A percentile compares a stretch with the other conserved stretches of the same genome.
Evolutionary conservation across 2,797 vertebrate genomes (phyloP).

Genomic region (Pantherophis alleghaniensis): DNA sequence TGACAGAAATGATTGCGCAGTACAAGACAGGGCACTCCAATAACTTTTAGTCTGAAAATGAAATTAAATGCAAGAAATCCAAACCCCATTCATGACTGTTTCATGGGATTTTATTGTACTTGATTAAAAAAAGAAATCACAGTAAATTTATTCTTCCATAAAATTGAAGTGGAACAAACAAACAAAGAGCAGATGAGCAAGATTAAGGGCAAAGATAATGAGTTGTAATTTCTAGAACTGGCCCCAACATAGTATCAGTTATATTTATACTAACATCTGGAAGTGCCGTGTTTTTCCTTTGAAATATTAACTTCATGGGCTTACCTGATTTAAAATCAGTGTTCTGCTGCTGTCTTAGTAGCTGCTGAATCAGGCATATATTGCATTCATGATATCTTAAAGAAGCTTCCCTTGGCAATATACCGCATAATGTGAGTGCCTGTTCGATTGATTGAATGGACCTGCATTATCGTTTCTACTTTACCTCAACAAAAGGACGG

Average conservation of each 20-base stretch:
- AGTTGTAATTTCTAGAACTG: background rate
- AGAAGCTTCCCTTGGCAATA: background rate
- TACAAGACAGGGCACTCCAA: background rate
- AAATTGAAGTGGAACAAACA: background rate
- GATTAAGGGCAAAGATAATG: background rate
- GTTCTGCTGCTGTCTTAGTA: background rate
- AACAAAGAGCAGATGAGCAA: background rate
- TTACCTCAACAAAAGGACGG: constrained; percentile 14
- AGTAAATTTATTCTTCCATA: background rate
- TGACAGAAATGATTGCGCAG: background rate
- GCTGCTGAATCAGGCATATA: background rate
- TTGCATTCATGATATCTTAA: constrained; percentile 7
- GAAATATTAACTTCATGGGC: background rate
- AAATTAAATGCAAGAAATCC: background rate
- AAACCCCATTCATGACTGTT: background rate
- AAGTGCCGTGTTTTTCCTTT: background rate
- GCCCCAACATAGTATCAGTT: background rate
- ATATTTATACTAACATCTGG: background rate
- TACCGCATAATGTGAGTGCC: constrained; percentile 15
- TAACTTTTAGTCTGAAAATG: background rate
- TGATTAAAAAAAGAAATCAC: background rate
- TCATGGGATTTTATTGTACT: background rate
- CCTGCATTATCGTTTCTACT: background rate
- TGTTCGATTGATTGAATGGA: constrained; percentile 21
- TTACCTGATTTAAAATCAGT: constrained; percentile 16